Conservation (phyloP, 2,113 vertebrate species). For the Oreochromis tanganicae region DNA sequence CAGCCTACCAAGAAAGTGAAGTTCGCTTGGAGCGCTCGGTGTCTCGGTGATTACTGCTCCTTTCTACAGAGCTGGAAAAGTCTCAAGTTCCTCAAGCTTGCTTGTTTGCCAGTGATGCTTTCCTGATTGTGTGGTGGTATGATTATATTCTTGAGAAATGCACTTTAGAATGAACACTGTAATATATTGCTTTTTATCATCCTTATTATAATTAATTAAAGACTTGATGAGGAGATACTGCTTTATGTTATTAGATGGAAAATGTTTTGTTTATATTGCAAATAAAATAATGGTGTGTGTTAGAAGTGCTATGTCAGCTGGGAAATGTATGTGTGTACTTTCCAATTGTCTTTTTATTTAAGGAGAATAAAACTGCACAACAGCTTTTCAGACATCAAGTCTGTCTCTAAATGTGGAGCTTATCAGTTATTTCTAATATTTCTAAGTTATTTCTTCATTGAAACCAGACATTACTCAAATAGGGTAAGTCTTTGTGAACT, state of each 20-base stretch:
- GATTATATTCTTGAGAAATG: conserved; percentile 10
- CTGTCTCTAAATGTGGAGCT: background rate
- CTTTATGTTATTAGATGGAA: background rate
- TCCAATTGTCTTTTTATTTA: background rate
- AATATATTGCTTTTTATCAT: conserved; percentile 24
- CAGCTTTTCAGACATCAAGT: background rate
- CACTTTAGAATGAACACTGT: conserved; percentile 57
- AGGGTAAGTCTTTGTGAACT: background rate
- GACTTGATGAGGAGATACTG: background rate
- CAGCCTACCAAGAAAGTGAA: conserved; percentile 69
- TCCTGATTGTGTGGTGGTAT: background rate
- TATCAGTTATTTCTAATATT: background rate
- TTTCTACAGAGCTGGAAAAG: background rate
- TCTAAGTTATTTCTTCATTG: background rate
- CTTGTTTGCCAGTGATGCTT: background rate
- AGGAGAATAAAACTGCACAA: background rate
- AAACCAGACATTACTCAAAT: background rate
- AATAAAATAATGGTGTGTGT: background rate
- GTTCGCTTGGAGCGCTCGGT: conserved; percentile 67
- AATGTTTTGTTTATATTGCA: background rate
- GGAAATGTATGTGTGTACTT: background rate
- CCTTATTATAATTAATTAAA: background rate
- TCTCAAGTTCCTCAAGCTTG: background rate
- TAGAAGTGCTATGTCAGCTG: background rate
- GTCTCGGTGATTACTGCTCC: conserved; percentile 70